Evolutionary conservation across 2,797 vertebrate species (phyloP).

Genomic region (Rhinichthys osculus): DNA sequence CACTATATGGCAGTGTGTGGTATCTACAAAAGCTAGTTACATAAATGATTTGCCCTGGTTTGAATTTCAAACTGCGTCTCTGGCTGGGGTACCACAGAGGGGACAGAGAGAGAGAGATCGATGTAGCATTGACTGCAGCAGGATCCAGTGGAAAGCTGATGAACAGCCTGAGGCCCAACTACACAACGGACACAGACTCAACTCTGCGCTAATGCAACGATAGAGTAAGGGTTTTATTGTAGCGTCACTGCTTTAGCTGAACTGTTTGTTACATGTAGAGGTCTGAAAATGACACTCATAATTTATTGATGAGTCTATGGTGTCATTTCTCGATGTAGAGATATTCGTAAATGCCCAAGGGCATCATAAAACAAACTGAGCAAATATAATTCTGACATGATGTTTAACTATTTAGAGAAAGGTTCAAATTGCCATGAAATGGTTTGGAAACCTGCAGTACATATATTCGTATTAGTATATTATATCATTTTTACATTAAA

Average conservation of each 20-base stretch:
- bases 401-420: not conserved
- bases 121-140: constrained; percentile 65
- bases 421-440: not conserved
- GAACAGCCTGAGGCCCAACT: constrained; percentile 53
- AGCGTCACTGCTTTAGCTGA: not conserved
- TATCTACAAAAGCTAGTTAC: constrained; percentile 35
- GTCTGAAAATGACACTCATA: not conserved
- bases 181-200: not conserved
- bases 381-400: not conserved
- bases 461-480: not conserved
- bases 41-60: constrained; percentile 40
- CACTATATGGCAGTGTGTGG: not conserved
- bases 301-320: constrained; percentile 2
- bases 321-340: not conserved
- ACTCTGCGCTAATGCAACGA: not conserved
- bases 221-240: not conserved
- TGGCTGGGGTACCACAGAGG: constrained; percentile 42
- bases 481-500: not conserved
- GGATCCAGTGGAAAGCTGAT: constrained; percentile 72
- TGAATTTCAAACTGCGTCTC: constrained; percentile 41
- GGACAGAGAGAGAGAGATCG: constrained; percentile 61
- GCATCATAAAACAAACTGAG: not conserved
- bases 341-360: not conserved
- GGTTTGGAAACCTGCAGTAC: not conserved
- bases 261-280: constrained; percentile 2